Base-by-base conservation (phyloP, 2,888 invertebrate species). In the Agriotes lineatus region DNA sequence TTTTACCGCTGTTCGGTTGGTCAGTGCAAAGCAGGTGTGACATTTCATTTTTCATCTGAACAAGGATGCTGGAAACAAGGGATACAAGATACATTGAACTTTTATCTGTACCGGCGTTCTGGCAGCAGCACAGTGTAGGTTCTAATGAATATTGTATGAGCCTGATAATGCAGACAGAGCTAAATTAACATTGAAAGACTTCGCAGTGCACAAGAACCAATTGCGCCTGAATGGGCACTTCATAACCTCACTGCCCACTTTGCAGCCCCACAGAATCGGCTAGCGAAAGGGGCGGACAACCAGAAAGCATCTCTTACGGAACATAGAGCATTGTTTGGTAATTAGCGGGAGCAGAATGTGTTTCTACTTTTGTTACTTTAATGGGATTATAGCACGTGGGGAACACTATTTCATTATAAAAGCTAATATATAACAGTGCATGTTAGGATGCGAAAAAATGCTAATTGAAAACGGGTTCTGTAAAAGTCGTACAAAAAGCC, bases 61-160 rank as follows among this genome's bases (percentile, higher is more conserved):
- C 16, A 33, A 56, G 39, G 56, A 56, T 39, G 39, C 22, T 56
- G 56, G 56, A 56, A 56, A 56, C 56, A 56, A 56, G 20, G 56
- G 56, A 39, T 19, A n/a, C 39, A 37, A 22, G 39, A 39, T 56
- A 39, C 56, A 56, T 56, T 56, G 56, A 56, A 56, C 56, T 56
- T 56, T 56, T 56, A 56, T 56, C 56, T 56, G 56, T 22, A 37
- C 22, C 56, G 39, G 22, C 56, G 20, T 56, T 25, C 52, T n/a
- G 14, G 33, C 33, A 56, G 56, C 19, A 56, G 39, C 14, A 39
- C 56, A 39, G 37, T 20, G 56, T 39, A 56, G 39, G 39, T 56
- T 56, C 56, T 56, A 56, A 56, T 56, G 56, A 56, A 56, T 56
- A 56, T 56, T 56, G 35, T 14, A 56, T 56, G 56, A 56, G 56